phyloP scores from a whole-genome alignment of 2,797 vertebrate species.

The Hippopotamyrus pictus region DNA sequence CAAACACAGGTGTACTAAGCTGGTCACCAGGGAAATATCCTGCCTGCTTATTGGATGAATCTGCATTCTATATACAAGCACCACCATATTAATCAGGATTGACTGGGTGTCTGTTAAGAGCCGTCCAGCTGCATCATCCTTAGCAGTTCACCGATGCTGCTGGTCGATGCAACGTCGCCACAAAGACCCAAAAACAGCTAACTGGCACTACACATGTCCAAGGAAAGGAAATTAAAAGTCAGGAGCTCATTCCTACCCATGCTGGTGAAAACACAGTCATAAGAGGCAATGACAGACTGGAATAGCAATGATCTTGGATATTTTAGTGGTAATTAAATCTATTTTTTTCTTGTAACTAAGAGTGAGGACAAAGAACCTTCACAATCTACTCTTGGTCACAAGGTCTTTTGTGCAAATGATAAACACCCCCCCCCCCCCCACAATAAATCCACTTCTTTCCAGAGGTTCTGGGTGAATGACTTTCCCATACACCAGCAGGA shows the following conservation, averaged over 20 bases:
- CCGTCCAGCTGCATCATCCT: neutral
- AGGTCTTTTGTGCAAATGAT: neutral
- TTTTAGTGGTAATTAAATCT: neutral
- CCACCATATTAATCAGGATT: neutral
- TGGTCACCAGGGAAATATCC: neutral
- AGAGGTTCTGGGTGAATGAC: neutral
- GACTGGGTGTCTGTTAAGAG: neutral
- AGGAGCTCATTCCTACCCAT: neutral
- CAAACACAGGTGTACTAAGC: neutral
- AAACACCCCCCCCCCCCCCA: neutral
- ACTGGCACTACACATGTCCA: neutral
- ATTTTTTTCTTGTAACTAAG: neutral
- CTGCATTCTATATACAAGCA: neutral
- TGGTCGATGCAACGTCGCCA: neutral
- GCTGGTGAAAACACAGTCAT: neutral
- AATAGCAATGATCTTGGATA: neutral
- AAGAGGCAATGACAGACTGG: neutral
- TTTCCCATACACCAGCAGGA: slow-evolving; percentile 8
- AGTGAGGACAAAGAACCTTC: neutral
- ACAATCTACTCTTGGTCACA: neutral
- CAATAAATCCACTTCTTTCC: neutral
- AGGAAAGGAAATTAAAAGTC: neutral
- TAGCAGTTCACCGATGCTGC: neutral
- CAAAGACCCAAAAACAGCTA: neutral
- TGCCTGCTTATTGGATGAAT: neutral